Percentiles rank a stretch among this genome's conserved stretches.
Evolutionary conservation across 2,797 vertebrate genomes (phyloP).

Genomic region (Poecile montanus): DNA sequence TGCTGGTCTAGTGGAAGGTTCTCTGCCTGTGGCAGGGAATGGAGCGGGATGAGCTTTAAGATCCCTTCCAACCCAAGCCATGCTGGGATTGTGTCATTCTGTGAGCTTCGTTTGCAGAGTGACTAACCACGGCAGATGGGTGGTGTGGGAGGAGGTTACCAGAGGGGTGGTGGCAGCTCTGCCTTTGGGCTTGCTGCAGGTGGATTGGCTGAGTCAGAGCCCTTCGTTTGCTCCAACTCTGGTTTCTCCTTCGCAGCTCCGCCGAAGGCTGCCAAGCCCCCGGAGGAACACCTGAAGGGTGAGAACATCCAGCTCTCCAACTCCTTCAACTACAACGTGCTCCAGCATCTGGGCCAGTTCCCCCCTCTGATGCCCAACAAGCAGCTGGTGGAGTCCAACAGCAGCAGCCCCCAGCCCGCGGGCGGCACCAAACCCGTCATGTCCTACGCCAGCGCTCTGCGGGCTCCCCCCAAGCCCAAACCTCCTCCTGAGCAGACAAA

Average conservation of each 20-base stretch:
- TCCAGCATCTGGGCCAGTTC: slow-evolving; percentile 97
- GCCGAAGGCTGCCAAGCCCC: slow-evolving; percentile 84
- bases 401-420: slow-evolving; percentile 78
- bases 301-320: slow-evolving; percentile 84
- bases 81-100: not conserved
- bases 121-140: not conserved
- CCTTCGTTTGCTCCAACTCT: not conserved
- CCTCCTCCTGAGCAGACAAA: slow-evolving; percentile 94
- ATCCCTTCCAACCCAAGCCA: not conserved
- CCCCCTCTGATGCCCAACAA: slow-evolving; percentile 96
- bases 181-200: not conserved
- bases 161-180: not conserved
- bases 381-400: slow-evolving; percentile 86
- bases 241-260: slow-evolving; percentile 74
- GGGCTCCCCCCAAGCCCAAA: slow-evolving; percentile 94
- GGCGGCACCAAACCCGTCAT: slow-evolving; percentile 88
- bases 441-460: slow-evolving; percentile 97
- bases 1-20: not conserved
- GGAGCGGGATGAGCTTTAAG: not conserved
- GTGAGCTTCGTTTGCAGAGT: not conserved
- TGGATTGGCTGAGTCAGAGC: not conserved
- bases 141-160: not conserved
- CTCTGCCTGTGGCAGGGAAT: not conserved
- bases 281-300: slow-evolving; percentile 88
- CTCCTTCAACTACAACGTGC: slow-evolving; percentile 85